Evolutionary conservation across 1,140 invertebrate genomes (phyloP), one percentile per base, ranked within the genome.

Genomic region (Micrasema minimum): DNA sequence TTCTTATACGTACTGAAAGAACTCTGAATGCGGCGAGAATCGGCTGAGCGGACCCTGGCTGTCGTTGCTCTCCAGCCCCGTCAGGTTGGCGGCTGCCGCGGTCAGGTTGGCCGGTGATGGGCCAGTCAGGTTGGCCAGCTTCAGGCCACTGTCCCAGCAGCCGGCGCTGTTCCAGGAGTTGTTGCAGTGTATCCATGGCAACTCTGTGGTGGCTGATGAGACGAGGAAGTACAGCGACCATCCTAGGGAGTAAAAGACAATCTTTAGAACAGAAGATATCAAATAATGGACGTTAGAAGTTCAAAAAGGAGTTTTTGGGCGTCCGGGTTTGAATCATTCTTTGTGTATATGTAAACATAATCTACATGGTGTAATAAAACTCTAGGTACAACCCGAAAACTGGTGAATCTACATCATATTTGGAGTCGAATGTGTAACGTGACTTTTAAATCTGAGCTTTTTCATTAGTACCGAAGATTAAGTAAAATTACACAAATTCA

Each of bases 221-320:
- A 90, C 88, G 74, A 90, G 88, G 84, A 94, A 96, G 81, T 95
- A 96, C 37, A 96, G 83, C 1, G 93, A 90, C 92, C 94, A 96
- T 16, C 92, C 87, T 88, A 76, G 46, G 16, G 16, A 20, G 10
- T 20, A 20, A 2, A 45, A 45, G 12, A 14, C 12, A 45, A 31
- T 31, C 26, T 31, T 31, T 31, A 4, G 26, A 31, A 2, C n/a
- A n/a, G n/a, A n/a, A n/a, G n/a, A n/a, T n/a, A n/a, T n/a, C n/a
- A n/a, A n/a, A n/a, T n/a, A n/a, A n/a, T n/a, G n/a, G n/a, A n/a
- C n/a, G n/a, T n/a, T n/a, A n/a, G n/a, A n/a, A n/a, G n/a, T n/a
- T n/a, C n/a, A n/a, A n/a, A n/a, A n/a, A n/a, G n/a, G n/a, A n/a
- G n/a, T n/a, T n/a, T n/a, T n/a, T n/a, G n/a, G n/a, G n/a, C n/a